Conservation (phyloP, 2,797 vertebrate species). For the Siniperca scherzeri region DNA sequence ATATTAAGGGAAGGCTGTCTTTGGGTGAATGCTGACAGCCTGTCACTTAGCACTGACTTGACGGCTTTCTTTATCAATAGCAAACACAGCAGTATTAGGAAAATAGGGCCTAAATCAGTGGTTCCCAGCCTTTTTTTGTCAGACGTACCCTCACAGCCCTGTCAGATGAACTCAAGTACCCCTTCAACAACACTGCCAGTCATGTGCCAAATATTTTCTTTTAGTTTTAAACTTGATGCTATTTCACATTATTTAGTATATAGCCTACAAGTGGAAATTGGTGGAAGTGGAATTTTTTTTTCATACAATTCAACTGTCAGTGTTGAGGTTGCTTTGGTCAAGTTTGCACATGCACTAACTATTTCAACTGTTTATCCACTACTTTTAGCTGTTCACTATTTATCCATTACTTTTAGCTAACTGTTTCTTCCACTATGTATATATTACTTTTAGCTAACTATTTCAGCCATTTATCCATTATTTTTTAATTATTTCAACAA, state of each 20-base stretch:
- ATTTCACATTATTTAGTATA: background rate
- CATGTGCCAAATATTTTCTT: conserved; percentile 19
- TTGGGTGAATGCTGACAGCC: conserved; percentile 60
- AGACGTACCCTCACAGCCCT: background rate
- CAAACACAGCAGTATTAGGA: conserved; percentile 36
- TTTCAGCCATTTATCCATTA: background rate
- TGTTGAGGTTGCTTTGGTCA: background rate
- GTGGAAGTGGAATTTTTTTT: background rate
- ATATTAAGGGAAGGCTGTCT: conserved; percentile 46
- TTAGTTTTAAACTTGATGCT: conserved; percentile 1
- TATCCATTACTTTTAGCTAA: background rate
- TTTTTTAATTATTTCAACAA: background rate
- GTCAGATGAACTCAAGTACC: conserved; percentile 7
- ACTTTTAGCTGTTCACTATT: background rate
- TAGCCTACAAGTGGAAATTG: background rate
- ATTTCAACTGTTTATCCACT: background rate
- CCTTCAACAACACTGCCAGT: background rate
- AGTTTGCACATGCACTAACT: background rate
- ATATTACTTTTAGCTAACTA: too few relatives aligned
- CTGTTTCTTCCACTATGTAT: too few relatives aligned
- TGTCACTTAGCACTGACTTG: conserved; percentile 60
- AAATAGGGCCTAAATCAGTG: conserved; percentile 39
- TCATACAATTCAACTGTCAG: background rate
- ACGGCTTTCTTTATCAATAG: conserved; percentile 70
- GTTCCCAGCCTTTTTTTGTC: background rate